These are phyloP conservation scores for Gymnosoma rotundatum DNA, from an alignment of 2,888 invertebrate species.

Conservation along the genomic window DNA sequence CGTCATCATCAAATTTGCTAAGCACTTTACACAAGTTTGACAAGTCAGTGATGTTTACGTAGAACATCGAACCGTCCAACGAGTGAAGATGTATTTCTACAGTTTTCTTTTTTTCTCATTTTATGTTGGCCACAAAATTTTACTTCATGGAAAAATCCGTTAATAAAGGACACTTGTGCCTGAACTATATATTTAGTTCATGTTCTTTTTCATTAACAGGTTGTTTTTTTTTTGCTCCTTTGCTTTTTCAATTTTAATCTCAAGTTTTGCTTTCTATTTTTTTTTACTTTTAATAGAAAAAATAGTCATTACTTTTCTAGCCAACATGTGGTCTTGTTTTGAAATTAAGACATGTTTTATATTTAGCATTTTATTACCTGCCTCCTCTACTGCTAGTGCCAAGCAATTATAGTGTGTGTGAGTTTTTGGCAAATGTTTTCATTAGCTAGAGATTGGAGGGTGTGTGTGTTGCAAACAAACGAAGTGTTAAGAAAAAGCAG, in stretches of 20 bases:
- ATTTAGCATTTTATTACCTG: not conserved
- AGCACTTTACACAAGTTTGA: conserved; percentile 6
- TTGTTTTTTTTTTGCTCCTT: not conserved
- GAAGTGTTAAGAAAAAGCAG: not conserved
- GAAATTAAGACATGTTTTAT: conserved; percentile 54
- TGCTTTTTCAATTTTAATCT: conserved; percentile 41
- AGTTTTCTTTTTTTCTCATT: not conserved
- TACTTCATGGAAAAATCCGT: conserved; percentile 53
- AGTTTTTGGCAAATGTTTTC: conserved; percentile 45
- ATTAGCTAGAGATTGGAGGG: conserved; percentile 39
- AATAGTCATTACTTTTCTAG: conserved; percentile 48
- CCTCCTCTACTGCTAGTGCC: not conserved
- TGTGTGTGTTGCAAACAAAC: not conserved
- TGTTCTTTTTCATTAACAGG: conserved; percentile 59
- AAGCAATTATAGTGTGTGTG: conserved; percentile 29
- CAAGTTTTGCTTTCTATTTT: conserved; percentile 23
- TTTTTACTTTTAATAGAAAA: conserved; percentile 24
- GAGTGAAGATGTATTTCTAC: not conserved
- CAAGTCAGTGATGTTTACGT: not conserved
- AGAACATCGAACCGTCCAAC: not conserved
- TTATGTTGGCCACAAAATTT: conserved; percentile 24
- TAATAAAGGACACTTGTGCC: conserved; percentile 66
- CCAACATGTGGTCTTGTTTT: conserved; percentile 64
- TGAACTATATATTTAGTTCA: conserved; percentile 27
- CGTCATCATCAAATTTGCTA: conserved; percentile 28